Evolutionary conservation across 2,888 invertebrate species (phyloP).

Genomic region (Melinopterus prodromus): DNA sequence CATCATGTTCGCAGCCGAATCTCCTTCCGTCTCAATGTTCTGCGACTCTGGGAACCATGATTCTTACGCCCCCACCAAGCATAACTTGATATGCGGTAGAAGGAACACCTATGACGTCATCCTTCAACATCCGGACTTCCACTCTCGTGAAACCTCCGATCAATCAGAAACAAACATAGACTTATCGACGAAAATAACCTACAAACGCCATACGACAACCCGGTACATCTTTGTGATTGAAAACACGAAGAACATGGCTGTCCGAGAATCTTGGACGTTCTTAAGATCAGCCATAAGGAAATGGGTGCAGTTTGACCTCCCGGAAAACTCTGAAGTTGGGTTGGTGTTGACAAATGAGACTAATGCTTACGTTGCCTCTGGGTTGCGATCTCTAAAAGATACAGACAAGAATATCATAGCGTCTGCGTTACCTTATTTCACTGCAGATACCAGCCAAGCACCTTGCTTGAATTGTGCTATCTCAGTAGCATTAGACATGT

Average conservation of each 20-base stretch:
- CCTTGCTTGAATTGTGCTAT: slow-evolving; percentile 63
- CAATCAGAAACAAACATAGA: slow-evolving; percentile 54
- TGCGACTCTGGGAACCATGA: slow-evolving; percentile 71
- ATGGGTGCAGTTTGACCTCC: slow-evolving; percentile 66
- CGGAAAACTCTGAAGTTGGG: slow-evolving; percentile 63
- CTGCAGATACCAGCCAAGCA: slow-evolving; percentile 61
- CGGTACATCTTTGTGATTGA: slow-evolving; percentile 67
- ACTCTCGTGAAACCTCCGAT: slow-evolving; percentile 44
- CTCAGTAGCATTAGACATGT: slow-evolving; percentile 60
- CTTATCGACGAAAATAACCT: slow-evolving; percentile 62
- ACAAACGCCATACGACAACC: slow-evolving; percentile 64
- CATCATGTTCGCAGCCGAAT: slow-evolving; percentile 64
- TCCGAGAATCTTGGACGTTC: slow-evolving; percentile 69
- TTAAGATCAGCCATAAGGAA: slow-evolving; percentile 67
- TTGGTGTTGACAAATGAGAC: slow-evolving; percentile 62
- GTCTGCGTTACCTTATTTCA: slow-evolving; percentile 63
- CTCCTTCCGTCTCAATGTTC: slow-evolving; percentile 65
- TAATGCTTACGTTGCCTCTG: slow-evolving; percentile 49
- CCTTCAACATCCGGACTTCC: slow-evolving; percentile 64
- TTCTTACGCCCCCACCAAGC: slow-evolving; percentile 70
- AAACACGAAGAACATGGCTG: slow-evolving; percentile 66
- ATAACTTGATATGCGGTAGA: slow-evolving; percentile 69
- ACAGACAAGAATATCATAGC: slow-evolving; percentile 56
- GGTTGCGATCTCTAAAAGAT: slow-evolving; percentile 47
- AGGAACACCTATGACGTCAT: slow-evolving; percentile 69